phyloP scores from a whole-genome alignment of 2,888 invertebrate genomes.

The Lycaena phlaeas region DNA sequence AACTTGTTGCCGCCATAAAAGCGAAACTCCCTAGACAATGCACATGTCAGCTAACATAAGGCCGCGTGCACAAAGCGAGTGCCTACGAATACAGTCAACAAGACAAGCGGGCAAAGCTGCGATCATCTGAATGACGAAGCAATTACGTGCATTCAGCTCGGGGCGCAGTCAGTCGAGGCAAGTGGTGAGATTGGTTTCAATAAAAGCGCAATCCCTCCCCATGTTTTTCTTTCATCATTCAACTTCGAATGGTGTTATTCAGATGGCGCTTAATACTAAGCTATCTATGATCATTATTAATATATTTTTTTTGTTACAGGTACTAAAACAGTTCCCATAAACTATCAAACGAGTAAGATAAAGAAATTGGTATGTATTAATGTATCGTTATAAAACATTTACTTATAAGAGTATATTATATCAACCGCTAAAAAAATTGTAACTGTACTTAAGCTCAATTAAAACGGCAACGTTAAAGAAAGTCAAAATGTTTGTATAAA shows the following conservation, averaged over 20 bases:
- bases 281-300: slow-evolving; percentile 11
- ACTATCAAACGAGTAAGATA: neutral
- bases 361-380: slow-evolving; percentile 1
- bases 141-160: slow-evolving; percentile 64
- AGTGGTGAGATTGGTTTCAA: slow-evolving; percentile 70
- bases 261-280: slow-evolving; percentile 28
- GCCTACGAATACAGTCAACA: slow-evolving; percentile 53
- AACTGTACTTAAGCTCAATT: too few species aligned
- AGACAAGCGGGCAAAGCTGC: slow-evolving; percentile 57
- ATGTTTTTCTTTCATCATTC: slow-evolving; percentile 69
- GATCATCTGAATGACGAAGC: slow-evolving; percentile 69
- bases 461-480: too few species aligned
- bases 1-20: slow-evolving; percentile 47
- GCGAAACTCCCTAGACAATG: slow-evolving; percentile 47
- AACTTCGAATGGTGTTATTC: slow-evolving; percentile 60
- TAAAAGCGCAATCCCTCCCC: slow-evolving; percentile 66
- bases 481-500: too few species aligned
- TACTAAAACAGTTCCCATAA: slow-evolving; percentile 21
- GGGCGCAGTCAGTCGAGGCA: slow-evolving; percentile 59
- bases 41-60: slow-evolving; percentile 50
- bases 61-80: slow-evolving; percentile 52
- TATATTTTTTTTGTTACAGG: slow-evolving; percentile 35
- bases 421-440: too few species aligned
- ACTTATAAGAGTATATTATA: too few species aligned
- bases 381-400: too few species aligned